Evolutionary conservation across 2,113 vertebrate species (phyloP).

Genomic region (Emydocephalus ijimae): DNA sequence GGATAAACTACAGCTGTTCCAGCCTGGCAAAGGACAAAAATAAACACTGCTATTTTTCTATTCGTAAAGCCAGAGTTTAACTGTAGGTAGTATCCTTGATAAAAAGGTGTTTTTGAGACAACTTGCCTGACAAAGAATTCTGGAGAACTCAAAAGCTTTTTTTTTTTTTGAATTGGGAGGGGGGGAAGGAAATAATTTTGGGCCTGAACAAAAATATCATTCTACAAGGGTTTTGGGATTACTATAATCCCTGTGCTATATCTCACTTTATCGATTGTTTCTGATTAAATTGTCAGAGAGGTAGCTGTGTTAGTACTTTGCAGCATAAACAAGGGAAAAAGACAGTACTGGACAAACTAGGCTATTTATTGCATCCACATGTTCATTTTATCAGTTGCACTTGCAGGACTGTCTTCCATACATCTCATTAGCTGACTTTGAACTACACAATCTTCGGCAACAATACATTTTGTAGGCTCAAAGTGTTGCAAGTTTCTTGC

Average conservation of each 20-base stretch:
- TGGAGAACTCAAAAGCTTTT: neutral
- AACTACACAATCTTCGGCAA: neutral
- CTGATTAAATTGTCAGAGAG: neutral
- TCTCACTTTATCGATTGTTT: neutral
- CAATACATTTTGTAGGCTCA: neutral
- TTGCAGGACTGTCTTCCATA: neutral
- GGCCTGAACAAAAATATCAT: neutral
- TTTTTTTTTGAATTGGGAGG: neutral
- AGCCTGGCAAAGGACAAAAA: neutral
- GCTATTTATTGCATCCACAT: neutral
- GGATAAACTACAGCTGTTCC: neutral
- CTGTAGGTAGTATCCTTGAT: neutral
- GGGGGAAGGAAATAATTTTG: neutral
- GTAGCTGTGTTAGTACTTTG: neutral
- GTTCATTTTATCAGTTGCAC: neutral
- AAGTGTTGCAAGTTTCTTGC: neutral
- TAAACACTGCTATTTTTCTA: neutral
- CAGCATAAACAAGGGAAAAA: neutral
- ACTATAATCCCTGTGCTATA: neutral
- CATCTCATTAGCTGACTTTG: neutral
- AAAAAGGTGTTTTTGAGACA: neutral
- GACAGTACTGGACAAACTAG: neutral
- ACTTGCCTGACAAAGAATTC: neutral
- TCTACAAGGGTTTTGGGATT: neutral
- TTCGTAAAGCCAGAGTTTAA: neutral